A percentile compares a stretch with the other conserved stretches of the same genome.
These are phyloP conservation scores for Telmatochromis brichardi DNA, from an alignment of 2,113 vertebrate species.

Conservation along the genomic window DNA sequence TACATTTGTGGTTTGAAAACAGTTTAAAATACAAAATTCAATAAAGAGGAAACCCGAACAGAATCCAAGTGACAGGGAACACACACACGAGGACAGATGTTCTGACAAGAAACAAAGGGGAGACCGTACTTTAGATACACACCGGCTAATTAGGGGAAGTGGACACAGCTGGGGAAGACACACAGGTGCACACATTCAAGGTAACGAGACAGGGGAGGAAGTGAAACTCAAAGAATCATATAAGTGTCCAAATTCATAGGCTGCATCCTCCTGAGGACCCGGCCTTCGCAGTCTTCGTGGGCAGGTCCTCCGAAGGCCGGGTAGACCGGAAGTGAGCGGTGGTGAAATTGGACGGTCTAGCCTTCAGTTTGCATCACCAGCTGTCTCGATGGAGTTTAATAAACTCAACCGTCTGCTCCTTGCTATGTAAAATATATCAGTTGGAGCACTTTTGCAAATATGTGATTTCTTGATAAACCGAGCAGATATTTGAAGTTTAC, in stretches of 20 bases:
- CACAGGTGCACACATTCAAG: not conserved
- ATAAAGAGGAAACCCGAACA: accelerated
- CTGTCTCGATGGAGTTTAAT: not conserved
- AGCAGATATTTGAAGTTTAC: no score
- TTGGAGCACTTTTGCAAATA: no score
- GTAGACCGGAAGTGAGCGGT: not conserved
- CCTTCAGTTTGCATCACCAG: not conserved
- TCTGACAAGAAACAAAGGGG: not conserved
- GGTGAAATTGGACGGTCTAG: not conserved
- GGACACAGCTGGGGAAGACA: not conserved
- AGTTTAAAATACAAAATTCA: not conserved
- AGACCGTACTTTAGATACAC: not conserved
- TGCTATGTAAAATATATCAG: not conserved
- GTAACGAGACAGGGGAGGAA: not conserved
- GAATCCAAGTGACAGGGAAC: not conserved
- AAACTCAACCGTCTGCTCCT: not conserved
- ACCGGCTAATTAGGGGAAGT: not conserved
- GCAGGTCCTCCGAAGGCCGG: not conserved
- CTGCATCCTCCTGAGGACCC: not conserved
- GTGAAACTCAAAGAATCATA: not conserved
- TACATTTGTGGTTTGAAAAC: not conserved
- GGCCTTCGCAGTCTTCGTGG: accelerated
- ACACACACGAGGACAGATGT: accelerated
- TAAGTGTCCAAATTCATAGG: not conserved
- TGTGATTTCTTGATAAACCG: no score